Base-by-base conservation (phyloP, 2,888 invertebrate species). In the Chrysotoxum bicinctum region DNA sequence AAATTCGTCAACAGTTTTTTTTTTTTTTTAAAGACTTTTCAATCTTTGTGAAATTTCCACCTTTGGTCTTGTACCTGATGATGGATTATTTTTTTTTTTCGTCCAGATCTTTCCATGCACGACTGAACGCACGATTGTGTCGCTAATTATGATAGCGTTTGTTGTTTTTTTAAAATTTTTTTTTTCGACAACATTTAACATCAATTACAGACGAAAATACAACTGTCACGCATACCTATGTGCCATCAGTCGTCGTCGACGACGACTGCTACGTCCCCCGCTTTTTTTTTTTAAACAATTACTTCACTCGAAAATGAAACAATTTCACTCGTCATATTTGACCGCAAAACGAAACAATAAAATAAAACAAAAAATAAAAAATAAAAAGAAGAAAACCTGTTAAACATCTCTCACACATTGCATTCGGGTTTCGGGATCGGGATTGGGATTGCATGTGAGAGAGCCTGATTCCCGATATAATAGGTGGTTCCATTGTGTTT, bases 321-420 rank as follows among this genome's bases (percentile, higher is more conserved):
- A 77, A 81, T 81, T 81, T 62, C 48, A 76, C 52, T 81, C 80
- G 66, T 85, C 85, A 85, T 77, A 81, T 85, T 77, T 81, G 81
- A 85, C 85, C 85, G 85, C 85, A 85, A 85, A 85, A 85, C 68
- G n/a, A 23, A 32, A 66, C 32, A 40, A 43, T 21, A 23, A 62
- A 50, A 35, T 23, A 35, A 48, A 26, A n/a, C 21, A 14, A 43
- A 52, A 52, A 14, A 37, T 9, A 45, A 52, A 32, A 32, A 52
- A 43, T n/a, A 35, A 19, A 21, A 35, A 35, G 40, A 56, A 52
- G 21, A 52, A 69, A 81, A 85, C 85, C 85, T 85, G 85, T 73
- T 85, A 85, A 85, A 85, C 85, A 81, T 77, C 76, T 85, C 81
- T 73, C 56, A 77, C 85, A 85, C 76, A 81, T 81, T 81, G 76